Conservation (phyloP, 2,797 vertebrate genomes). For the Scolopax bukidnonensis region DNA sequence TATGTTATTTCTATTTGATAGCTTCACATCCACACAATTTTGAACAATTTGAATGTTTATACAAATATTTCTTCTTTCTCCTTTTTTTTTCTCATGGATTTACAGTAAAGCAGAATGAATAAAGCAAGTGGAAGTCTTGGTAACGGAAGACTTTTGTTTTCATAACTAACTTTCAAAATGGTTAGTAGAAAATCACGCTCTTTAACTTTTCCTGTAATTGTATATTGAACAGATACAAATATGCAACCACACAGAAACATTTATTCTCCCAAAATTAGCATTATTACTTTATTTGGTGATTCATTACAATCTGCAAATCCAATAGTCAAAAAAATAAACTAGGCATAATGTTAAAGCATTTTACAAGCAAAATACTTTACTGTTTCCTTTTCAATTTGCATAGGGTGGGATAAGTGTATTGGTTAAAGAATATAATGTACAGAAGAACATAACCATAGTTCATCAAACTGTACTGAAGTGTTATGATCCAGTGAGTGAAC, state of each 20-base stretch:
- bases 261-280: conserved; percentile 71
- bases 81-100: not conserved
- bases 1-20: not conserved
- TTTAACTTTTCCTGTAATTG: not conserved
- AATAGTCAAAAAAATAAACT: conserved; percentile 76
- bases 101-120: not conserved
- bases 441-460: conserved; percentile 70
- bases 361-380: conserved; percentile 81
- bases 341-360: conserved; percentile 76
- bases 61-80: not conserved
- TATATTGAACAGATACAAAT: not conserved
- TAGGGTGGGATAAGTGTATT: conserved; percentile 69
- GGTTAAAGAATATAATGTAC: conserved; percentile 74
- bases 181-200: not conserved
- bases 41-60: not conserved
- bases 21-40: not conserved
- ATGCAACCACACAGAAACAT: not conserved
- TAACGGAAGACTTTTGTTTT: not conserved
- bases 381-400: conserved; percentile 69
- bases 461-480: conserved; percentile 64
- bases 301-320: conserved; percentile 76
- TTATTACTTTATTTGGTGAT: conserved; percentile 78
- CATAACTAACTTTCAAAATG: not conserved
- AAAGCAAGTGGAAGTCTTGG: not conserved
- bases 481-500: conserved; percentile 54